Conservation (phyloP, 2,888 invertebrate genomes). For the Thera obeliscata region DNA sequence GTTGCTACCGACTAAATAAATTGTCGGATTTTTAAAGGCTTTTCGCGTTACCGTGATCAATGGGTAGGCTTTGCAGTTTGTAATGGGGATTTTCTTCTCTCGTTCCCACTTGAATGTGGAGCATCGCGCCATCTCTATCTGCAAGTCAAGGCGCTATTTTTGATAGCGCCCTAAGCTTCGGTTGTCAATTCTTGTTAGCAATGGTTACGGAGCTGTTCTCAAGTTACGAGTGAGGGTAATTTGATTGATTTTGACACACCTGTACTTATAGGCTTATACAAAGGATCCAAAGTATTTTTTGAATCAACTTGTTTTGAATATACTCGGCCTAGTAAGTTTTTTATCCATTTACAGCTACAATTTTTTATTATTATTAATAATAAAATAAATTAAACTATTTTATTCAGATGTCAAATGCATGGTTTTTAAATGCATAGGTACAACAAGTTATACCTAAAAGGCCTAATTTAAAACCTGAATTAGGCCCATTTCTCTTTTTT, state of each 20-base stretch:
- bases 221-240: slow-evolving; percentile 54
- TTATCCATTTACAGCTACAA: no score
- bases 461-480: no score
- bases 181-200: slow-evolving; percentile 74
- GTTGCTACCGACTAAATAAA: slow-evolving; percentile 74
- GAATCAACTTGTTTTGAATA: not conserved
- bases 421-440: no score
- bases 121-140: slow-evolving; percentile 52
- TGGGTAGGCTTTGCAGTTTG: slow-evolving; percentile 75
- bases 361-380: no score
- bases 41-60: slow-evolving; percentile 80
- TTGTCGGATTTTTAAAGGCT: slow-evolving; percentile 80
- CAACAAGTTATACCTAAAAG: no score
- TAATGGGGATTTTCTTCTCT: slow-evolving; percentile 69
- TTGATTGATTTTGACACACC: slow-evolving; percentile 55
- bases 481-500: no score
- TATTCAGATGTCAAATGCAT: no score
- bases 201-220: slow-evolving; percentile 59
- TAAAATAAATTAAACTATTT: no score
- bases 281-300: not conserved
- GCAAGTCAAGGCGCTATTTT: slow-evolving; percentile 58
- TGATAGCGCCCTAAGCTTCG: slow-evolving; percentile 58
- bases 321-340: no score
- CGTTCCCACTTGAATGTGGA: slow-evolving; percentile 46
- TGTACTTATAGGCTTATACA: slow-evolving; percentile 4